Evolutionary conservation across 2,797 vertebrate species (phyloP).

Genomic region (Lacerta agilis): DNA sequence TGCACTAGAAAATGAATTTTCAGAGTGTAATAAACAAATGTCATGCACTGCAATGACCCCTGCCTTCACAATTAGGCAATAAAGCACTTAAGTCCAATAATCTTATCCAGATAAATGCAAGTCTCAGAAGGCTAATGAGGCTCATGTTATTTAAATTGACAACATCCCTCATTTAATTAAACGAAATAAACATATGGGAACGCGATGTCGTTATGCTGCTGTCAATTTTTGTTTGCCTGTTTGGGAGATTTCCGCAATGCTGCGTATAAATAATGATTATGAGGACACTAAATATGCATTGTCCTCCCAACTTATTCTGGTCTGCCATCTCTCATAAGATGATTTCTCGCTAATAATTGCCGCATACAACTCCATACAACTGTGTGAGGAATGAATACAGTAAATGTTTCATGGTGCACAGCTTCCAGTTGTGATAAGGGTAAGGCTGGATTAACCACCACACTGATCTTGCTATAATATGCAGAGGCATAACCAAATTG

Average conservation of each 20-base stretch:
- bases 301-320: not conserved
- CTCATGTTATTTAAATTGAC: constrained; percentile 46
- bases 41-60: constrained; percentile 47
- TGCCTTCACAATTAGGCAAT: constrained; percentile 58
- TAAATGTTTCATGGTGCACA: not conserved
- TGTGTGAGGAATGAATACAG: not conserved
- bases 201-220: constrained; percentile 4
- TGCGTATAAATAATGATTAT: not conserved
- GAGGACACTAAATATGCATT: constrained; percentile 8
- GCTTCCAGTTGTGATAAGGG: not conserved
- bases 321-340: not conserved
- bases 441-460: not conserved
- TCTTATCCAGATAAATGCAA: constrained; percentile 45
- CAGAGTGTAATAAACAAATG: constrained; percentile 52
- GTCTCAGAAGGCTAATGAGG: constrained; percentile 56
- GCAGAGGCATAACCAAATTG: too few species aligned
- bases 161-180: constrained; percentile 49
- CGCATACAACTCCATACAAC: not conserved
- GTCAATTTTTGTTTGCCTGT: constrained; percentile 32
- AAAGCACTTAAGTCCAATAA: constrained; percentile 53
- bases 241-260: not conserved
- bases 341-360: not conserved
- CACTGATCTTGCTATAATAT: not conserved
- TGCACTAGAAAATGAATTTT: constrained; percentile 34
- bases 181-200: constrained; percentile 46